Evolutionary conservation across 2,113 vertebrate genomes (phyloP), one percentile per base, ranked within the genome.

Genomic region (Piprites chloris): DNA sequence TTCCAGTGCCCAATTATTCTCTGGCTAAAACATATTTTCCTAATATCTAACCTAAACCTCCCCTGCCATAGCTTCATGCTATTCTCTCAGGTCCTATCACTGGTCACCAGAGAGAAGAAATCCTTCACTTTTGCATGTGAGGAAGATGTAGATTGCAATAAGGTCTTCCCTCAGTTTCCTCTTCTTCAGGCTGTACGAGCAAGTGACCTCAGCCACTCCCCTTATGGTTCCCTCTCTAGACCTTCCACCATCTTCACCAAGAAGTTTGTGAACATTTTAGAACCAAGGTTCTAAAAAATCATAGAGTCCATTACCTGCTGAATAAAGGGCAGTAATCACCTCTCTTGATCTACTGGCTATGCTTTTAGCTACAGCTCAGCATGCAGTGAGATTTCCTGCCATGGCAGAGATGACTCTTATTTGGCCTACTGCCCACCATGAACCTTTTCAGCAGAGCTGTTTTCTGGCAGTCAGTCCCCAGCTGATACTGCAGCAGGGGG

Each of bases 141-240:
- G 18, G 56, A 63, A 71, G 27, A 49, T 14, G 10, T 12, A 33
- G 22, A 49, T 14, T 27, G 32, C 19, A 22, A 42, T 3, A 5
- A 69, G 11, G 15, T 69, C 18, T 69, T 12, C 14, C 5, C 14
- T 49, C 21, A 23, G 10, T 42, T 15, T 42, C 30, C 7, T 37
- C 30, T 71, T 79, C 46, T 61, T 12, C 26, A 33, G 27, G 26
- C 32, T 56, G 6, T 42, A 33, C 26, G 49, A 69, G 14, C 14
- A 42, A 28, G 12, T 0, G 0, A 9, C 22, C 12, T 69, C 35
- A 69, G 41, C 2, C 26, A 42, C 1, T 1, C 39, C 21, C n/a
- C 2, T 0, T 10, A 19, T 23, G 21, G 16, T 7, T 59, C 26
- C 12, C n/a, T 4, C 35, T 77, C 44, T 33, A 27, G 47, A 47